A percentile compares a stretch with the other conserved stretches of the same genome.
Evolutionary conservation across 2,797 vertebrate genomes (phyloP).

Genomic region (Xiphophorus birchmanni): DNA sequence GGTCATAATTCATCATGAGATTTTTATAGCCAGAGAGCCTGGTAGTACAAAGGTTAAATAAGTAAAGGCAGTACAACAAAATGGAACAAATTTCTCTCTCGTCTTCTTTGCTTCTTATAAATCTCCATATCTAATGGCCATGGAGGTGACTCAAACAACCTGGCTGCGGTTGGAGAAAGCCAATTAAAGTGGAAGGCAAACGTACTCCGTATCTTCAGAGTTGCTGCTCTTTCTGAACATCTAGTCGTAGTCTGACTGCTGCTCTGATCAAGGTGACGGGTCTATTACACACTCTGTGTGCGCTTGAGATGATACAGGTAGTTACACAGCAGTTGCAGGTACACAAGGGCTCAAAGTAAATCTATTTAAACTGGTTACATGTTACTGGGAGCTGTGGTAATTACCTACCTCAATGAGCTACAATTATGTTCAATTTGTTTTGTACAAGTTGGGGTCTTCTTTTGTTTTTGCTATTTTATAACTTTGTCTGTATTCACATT

Average conservation of each 20-base stretch:
- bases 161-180: constrained; percentile 34
- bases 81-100: neutral
- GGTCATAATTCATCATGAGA: neutral
- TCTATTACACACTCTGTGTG: constrained; percentile 38
- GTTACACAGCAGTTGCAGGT: constrained; percentile 54
- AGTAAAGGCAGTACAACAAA: constrained; percentile 16
- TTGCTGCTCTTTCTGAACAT: constrained; percentile 39
- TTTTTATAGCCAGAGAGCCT: constrained; percentile 1
- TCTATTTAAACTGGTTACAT: constrained; percentile 45
- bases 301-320: constrained; percentile 39
- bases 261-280: constrained; percentile 34
- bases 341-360: constrained; percentile 28
- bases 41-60: constrained; percentile 37
- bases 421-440: neutral
- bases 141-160: constrained; percentile 58
- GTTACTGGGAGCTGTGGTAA: constrained; percentile 11
- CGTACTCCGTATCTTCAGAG: constrained; percentile 8
- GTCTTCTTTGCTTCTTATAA: constrained; percentile 10
- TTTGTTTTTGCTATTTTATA: neutral
- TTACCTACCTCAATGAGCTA: constrained; percentile 24
- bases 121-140: constrained; percentile 64
- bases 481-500: neutral
- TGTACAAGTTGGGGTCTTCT: neutral
- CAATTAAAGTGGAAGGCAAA: constrained; percentile 52
- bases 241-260: constrained; percentile 42